phyloP scores from a whole-genome alignment of 2,888 invertebrate genomes.

The Aporophyla lueneburgensis region DNA sequence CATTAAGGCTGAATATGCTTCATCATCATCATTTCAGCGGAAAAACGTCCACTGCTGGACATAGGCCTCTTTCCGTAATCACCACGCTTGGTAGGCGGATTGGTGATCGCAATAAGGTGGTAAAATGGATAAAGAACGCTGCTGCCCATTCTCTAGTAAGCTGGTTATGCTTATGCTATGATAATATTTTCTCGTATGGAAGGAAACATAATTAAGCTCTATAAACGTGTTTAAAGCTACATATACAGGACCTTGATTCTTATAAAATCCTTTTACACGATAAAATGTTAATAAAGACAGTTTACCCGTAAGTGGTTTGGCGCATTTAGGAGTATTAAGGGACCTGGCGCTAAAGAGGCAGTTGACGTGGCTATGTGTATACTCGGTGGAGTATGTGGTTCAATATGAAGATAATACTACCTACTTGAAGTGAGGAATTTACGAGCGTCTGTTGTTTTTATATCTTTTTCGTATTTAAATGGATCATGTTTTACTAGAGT shows the following conservation, averaged over 20 bases:
- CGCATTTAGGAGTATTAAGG: constrained; percentile 53
- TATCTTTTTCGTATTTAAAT: constrained; percentile 20
- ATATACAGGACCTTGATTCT: constrained; percentile 51
- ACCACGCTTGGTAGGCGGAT: too few relatives aligned
- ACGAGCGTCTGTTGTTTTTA: constrained; percentile 16
- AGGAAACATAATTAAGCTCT: constrained; percentile 57
- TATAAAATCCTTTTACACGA: constrained; percentile 64
- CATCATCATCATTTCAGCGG: too few relatives aligned
- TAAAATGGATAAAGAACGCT: too few relatives aligned
- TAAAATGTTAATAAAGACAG: constrained; percentile 75
- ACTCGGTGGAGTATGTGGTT: constrained; percentile 30
- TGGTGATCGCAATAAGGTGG: too few relatives aligned
- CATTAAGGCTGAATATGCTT: too few relatives aligned
- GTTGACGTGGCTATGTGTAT: constrained; percentile 29
- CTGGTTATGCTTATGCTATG: too few relatives aligned
- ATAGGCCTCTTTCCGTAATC: too few relatives aligned
- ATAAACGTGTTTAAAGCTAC: constrained; percentile 47
- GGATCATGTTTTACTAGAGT: background rate
- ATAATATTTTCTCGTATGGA: constrained; percentile 27
- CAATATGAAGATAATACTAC: constrained; percentile 39
- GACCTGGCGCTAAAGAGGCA: constrained; percentile 31
- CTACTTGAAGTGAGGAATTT: constrained; percentile 18
- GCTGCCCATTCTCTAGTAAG: too few relatives aligned
- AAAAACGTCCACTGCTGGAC: too few relatives aligned
- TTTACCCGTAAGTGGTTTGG: constrained; percentile 67